Base-by-base conservation (phyloP, 2,888 invertebrate species). In the Cryptophagus acutangulus region DNA sequence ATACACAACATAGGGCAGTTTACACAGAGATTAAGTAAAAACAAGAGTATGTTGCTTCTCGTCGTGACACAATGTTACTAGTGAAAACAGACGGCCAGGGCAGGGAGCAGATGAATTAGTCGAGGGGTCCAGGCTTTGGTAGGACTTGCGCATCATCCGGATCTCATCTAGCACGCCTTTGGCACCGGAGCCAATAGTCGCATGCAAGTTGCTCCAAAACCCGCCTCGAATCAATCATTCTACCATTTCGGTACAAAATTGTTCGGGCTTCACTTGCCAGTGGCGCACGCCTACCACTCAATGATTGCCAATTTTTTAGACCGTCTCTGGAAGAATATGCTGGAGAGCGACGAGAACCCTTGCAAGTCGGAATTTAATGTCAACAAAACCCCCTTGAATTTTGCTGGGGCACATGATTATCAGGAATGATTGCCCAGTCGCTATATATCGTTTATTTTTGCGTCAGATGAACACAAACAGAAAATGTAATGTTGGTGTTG, bases 1-100 rank as follows among this genome's bases (percentile, higher is more conserved):
- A 83, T 81, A 83, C 83, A 84, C 83, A 84, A 84, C 84, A 84
- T 80, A 73, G 70, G 71, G 74, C 73, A 78, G 84, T 84, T 84
- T 84, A 84, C 84, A 82, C 83, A 84, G 79, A 69, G 71, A 72
- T 71, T 71, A 71, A 72, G 73, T 71, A 71, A 74, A 74, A 74
- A 74, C 74, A 74, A 6, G 66, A 61, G 65, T 66, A 69, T 70
- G 71, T 71, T 68, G 70, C 71, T 71, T 69, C 71, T 70, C 58
- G 65, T 66, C 65, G 67, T 65, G 71, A 65, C 67, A 62, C 68
- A 68, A 68, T 70, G 70, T 70, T 69, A 71, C 70, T 70, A 71
- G 63, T 69, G 70, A 72, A 72, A 72, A 73, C 72, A 72, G 64
- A 62, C 63, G 61, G 70, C 16, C 31, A 69, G 71, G 55, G 60